Conservation (phyloP, 2,797 vertebrate genomes). For the Chromobotia macracanthus region DNA sequence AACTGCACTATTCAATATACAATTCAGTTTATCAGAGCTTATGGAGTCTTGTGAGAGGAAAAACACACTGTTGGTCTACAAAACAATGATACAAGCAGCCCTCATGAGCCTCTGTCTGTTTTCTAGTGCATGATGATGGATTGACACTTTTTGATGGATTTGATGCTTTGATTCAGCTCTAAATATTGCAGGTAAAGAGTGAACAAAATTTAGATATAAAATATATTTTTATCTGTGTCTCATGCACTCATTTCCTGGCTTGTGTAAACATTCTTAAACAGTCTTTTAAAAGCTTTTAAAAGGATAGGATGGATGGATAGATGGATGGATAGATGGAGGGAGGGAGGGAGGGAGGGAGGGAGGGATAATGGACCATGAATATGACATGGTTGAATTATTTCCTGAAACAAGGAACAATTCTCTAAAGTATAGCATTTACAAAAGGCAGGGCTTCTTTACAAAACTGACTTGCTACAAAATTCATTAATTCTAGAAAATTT, state of each 20-base stretch:
- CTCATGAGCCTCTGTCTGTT: neutral
- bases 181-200: neutral
- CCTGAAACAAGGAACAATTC: neutral
- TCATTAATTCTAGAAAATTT: neutral
- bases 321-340: too few species aligned
- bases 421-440: slow-evolving; percentile 6
- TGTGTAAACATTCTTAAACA: neutral
- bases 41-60: slow-evolving; percentile 13
- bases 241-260: neutral
- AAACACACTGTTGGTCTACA: slow-evolving; percentile 20
- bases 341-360: neutral
- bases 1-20: slow-evolving; percentile 18
- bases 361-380: neutral
- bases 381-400: neutral
- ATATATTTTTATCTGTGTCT: neutral
- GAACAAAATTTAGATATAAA: neutral
- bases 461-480: neutral
- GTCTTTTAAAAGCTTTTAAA: neutral
- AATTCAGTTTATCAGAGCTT: slow-evolving; percentile 34
- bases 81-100: slow-evolving; percentile 10
- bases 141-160: neutral
- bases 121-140: neutral
- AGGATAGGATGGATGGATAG: too few species aligned
- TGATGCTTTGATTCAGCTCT: slow-evolving; percentile 3
- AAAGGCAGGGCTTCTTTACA: neutral